Evolutionary conservation across 1,140 invertebrate species (phyloP), one percentile per base, ranked within the genome.

Genomic region (Tetramorium alpestre): DNA sequence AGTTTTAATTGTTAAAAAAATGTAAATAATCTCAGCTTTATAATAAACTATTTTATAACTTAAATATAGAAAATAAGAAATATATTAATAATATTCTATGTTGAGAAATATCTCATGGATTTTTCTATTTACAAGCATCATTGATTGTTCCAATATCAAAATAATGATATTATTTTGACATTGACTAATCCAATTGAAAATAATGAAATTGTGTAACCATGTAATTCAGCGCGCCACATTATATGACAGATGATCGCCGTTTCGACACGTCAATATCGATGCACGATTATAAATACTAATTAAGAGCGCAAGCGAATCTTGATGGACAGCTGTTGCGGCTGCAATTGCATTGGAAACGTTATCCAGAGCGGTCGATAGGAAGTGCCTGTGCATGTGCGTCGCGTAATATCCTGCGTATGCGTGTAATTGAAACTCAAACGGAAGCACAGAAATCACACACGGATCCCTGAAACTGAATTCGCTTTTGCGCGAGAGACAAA

Each of bases 241-340:
- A 54, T 73, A 41, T 73, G 80, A 75, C 80, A 75, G 54, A 44
- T 47, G 54, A 75, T 75, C 67, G 80, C 18, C 80, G 80, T 82
- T 82, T 84, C 56, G 65, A 84, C 62, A 38, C 62, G 62, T 88
- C 76, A 70, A 86, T 82, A 81, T 78, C 41, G 77, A 69, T 58
- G 60, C 41, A 13, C 38, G 54, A 84, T 89, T 87, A 87, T 89
- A 89, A 89, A 88, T 88, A 87, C 75, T 87, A 87, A 89, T 89
- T 89, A 88, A 87, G 69, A 54, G 86, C 60, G 47, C 28, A 28
- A 56, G 60, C n/a, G 49, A 44, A 67, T 82, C 73, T 77, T 85
- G 87, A 89, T 72, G 47, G 78, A 85, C 86, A 77, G 64, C 54
- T 28, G 70, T 56, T 49, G 64, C 28, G n/a, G 41, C 25, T 62